Evolutionary conservation across 2,113 vertebrate genomes (phyloP), one percentile per base, ranked within the genome.

Genomic region (Balaeniceps rex): DNA sequence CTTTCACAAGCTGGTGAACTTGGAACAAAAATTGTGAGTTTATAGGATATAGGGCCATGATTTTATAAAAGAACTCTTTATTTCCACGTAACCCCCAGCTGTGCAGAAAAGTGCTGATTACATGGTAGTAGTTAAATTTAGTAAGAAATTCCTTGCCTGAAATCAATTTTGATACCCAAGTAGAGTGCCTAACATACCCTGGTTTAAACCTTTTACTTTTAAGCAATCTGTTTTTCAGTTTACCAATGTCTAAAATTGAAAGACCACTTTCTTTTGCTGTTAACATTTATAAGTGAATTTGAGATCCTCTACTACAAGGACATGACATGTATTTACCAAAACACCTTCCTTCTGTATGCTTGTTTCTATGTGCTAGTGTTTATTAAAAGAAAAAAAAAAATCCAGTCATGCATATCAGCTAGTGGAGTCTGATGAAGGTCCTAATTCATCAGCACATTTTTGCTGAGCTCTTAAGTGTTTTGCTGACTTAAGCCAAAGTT

Each of bases 41-140:
- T 71, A 49, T 46, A 83, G 31, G 18, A 42, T 71, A 63, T 11
- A 72, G 36, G 22, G 70, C 33, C 63, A 47, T 89, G 54, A 76
- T 75, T 89, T 95, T 74, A 80, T 89, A 55, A 89, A 95, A 92
- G 91, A 80, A 14, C 74, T 72, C 87, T 94, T 93, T 93, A 85
- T 91, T 95, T 94, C 66, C 84, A 44, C 7, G 3, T 87, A 85
- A 87, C 11, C 26, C 42, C 91, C 89, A 94, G 89, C 84, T 93
- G 94, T 83, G 78, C 89, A 91, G 77, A 91, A 87, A 40, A 95
- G 63, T 85, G 11, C 84, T 33, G 91, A 95, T 95, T 93, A 91
- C 83, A 91, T 54, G 87, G 79, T 86, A 69, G 74, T 82, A 82
- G 83, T 95, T 95, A 91, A 94, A 89, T 95, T 85, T 85, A 93